phyloP scores from a whole-genome alignment of 2,888 invertebrate species.

The Oscheius onirici region DNA sequence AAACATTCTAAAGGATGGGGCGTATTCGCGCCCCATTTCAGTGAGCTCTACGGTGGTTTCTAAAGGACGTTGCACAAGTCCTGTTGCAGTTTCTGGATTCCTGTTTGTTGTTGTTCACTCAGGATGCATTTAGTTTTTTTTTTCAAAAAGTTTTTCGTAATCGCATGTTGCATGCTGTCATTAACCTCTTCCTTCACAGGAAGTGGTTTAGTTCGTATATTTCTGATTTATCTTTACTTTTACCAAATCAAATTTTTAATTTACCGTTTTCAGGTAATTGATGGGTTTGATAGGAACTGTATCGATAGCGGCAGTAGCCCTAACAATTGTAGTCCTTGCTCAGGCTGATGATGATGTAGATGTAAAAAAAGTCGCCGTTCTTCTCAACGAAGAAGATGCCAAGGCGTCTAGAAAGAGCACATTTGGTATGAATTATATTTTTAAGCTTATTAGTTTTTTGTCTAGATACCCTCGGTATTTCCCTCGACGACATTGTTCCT shows the following conservation, averaged over 20 bases:
- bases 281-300: not conserved
- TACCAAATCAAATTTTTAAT: not conserved
- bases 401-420: constrained; percentile 4
- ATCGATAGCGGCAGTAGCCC: not conserved
- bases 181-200: not conserved
- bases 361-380: constrained; percentile 9
- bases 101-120: no score
- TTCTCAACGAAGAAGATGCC: constrained; percentile 27
- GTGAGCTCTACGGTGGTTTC: not conserved
- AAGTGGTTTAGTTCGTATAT: not conserved
- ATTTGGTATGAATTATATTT: not conserved
- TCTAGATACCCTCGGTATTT: constrained; percentile 17
- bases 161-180: not conserved
- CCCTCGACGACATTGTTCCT: constrained; percentile 1
- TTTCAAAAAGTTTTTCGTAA: no score
- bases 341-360: not conserved
- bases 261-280: not conserved
- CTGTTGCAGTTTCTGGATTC: not conserved
- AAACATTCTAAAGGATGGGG: no score
- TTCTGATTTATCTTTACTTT: not conserved
- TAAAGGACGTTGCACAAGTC: constrained; percentile 1
- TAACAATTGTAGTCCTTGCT: not conserved
- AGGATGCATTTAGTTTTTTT: no score
- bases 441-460: not conserved
- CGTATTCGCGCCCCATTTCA: not conserved